Evolutionary conservation across 2,113 vertebrate species (phyloP), one percentile per base, ranked within the genome.

Genomic region (Pelecanus crispus): DNA sequence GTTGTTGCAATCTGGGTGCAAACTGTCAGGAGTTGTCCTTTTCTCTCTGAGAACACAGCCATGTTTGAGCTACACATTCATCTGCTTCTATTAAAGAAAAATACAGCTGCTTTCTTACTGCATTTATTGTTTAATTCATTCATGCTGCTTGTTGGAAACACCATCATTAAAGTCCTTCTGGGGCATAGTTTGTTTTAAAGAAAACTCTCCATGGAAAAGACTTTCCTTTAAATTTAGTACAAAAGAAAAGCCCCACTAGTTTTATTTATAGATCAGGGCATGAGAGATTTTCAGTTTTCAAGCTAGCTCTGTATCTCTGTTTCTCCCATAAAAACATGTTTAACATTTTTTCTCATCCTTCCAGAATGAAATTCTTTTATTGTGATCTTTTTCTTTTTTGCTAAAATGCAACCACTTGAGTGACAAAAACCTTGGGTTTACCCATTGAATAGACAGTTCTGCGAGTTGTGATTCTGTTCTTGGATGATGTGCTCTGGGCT

Each of bases 241-340:
- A 67, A 92, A 91, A 96, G 94, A 94, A 91, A 96, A 97, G 40
- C 89, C 91, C 86, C 81, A 65, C n/a, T 20, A 70, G 47, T 83
- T 95, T 94, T 97, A 97, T 97, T 97, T 97, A 96, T 97, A 96
- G 96, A 96, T 52, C 36, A 20, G 93, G 91, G 95, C 94, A 96
- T 96, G 96, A 95, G 97, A 96, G 96, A 94, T 63, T 93, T 95
- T 28, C 36, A 22, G 77, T 66, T 80, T 17, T 86, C 38, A 40
- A 14, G 74, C 78, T 80, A n/a, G 55, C 47, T 71, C 91, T 73
- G 32, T 91, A 90, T 94, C 93, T 95, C 91, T 89, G 88, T 50
- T 96, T 86, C 91, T 94, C 84, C 59, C 93, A 95, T 93, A 94
- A 95, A 97, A 92, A 91, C 72, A 91, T 82, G 91, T 29, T 92